Base-by-base conservation (phyloP, 2,113 vertebrate genomes). In the Crocuta crocuta region DNA sequence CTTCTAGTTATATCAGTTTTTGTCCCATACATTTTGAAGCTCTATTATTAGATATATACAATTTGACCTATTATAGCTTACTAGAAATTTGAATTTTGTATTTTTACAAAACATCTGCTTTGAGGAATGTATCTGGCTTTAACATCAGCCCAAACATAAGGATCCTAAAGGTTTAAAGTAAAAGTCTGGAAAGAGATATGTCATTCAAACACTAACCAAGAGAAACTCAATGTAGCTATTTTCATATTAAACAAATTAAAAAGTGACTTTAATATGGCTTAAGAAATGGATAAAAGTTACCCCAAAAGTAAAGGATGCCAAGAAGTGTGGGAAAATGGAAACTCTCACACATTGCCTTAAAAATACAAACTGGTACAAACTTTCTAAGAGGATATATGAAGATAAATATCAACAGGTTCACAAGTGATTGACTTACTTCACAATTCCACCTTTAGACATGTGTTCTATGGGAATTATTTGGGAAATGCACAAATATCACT, bases 71-170 rank as follows among this genome's bases (percentile, higher is more conserved):
- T 26, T 80, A 66, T 23, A 74, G 23, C 16, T 91, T 91, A 13
- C 39, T 39, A 45, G 68, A 97, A 68, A 93, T 73, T 5, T 43
- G 16, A 73, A 88, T 73, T 91, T 79, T 55, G 0, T 80, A 76
- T 93, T 84, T 93, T 88, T 58, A 84, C 78, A 45, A 74, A 84
- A 74, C 28, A 33, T 70, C 5, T 65, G 50, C 71, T 83, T 70
- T 89, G 4, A 91, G 9, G 26, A 73, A 74, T 85, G 7, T 4
- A 93, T 95, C 84, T 79, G 39, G 21, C 2, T 28, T 88, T 89
- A 74, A 96, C 89, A 16, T 76, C 19, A 94, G 16, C 45, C 85
- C 89, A 95, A 95, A 94, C 76, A 24, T 76, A 95, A 94, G 17
- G 5, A 84, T 70, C 33, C 53, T 83, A 74, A 93, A 95, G 2